Percentiles rank a stretch among this genome's conserved stretches.
Conservation (phyloP, 2,797 vertebrate species). For the Nyctalus aviator region DNA sequence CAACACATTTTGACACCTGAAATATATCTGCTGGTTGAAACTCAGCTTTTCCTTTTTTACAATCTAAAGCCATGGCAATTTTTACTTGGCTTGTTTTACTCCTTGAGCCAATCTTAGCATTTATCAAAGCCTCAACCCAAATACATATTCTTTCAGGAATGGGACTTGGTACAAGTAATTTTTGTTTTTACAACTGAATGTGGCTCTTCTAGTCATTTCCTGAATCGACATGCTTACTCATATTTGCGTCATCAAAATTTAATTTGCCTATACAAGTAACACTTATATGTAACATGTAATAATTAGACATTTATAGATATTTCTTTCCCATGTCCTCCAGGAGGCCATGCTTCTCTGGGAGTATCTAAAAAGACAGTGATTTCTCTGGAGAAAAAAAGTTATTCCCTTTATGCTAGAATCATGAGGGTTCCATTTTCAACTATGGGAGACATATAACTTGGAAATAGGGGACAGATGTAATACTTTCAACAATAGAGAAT, state of each 20-base stretch:
- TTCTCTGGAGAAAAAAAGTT: not conserved
- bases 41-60: not conserved
- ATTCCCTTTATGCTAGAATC: not conserved
- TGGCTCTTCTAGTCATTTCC: not conserved
- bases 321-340: constrained; percentile 17
- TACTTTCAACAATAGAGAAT: no score
- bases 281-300: not conserved
- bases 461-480: not conserved
- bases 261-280: not conserved
- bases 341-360: constrained; percentile 1
- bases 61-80: not conserved
- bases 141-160: constrained; percentile 38
- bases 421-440: not conserved
- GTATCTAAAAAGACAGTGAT: not conserved
- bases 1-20: not conserved
- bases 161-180: not conserved
- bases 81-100: constrained; percentile 42
- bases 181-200: constrained; percentile 18
- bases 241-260: constrained; percentile 34
- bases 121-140: constrained; percentile 51
- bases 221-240: not conserved
- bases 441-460: not conserved
- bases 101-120: not conserved
- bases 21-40: constrained; percentile 21
- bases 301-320: not conserved